Evolutionary conservation across 2,113 vertebrate genomes (phyloP).

Genomic region (Chloropsis hardwickii): DNA sequence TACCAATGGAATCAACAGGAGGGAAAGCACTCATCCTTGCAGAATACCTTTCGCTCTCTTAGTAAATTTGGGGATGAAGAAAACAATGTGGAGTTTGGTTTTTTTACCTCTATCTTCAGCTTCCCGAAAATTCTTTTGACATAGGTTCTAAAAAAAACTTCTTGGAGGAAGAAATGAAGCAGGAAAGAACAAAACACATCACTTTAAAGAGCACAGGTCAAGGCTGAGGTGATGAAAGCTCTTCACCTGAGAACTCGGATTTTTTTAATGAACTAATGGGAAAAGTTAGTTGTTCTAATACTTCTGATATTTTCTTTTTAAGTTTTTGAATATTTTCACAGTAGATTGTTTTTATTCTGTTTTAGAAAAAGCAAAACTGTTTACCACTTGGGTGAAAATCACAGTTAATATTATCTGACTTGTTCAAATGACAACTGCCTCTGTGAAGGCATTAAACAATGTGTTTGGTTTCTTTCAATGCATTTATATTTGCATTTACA

Average conservation of each 20-base stretch:
- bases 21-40: neutral
- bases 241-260: neutral
- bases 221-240: neutral
- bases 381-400: neutral
- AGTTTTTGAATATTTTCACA: neutral
- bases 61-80: neutral
- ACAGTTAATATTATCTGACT: neutral
- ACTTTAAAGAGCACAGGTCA: neutral
- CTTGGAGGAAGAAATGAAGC: neutral
- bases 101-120: neutral
- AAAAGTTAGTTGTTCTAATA: neutral
- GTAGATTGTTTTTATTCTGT: neutral
- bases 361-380: neutral
- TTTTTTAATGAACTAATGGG: neutral
- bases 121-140: neutral
- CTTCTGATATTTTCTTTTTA: neutral
- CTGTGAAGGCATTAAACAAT: neutral
- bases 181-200: neutral
- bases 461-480: neutral
- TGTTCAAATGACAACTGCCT: neutral
- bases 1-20: neutral
- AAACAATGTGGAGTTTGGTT: neutral
- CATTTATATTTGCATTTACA: neutral
- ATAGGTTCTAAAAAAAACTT: neutral
- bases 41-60: neutral